Base-by-base conservation (phyloP, 2,888 invertebrate genomes). In the Rugalucina vietnamica region DNA sequence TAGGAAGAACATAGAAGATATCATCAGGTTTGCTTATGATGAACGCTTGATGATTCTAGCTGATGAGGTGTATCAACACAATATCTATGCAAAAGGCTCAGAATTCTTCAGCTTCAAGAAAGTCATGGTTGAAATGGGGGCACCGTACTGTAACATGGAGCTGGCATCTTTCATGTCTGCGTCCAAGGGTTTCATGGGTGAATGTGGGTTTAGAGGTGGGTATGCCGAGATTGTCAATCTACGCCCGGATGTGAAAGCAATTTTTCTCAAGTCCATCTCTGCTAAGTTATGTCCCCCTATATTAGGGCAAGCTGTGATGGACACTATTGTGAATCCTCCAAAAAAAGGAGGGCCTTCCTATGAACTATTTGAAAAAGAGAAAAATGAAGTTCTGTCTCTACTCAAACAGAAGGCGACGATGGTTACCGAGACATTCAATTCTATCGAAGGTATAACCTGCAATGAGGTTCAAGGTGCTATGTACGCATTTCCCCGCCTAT, bases 111-210 rank as follows among this genome's bases (percentile, higher is more conserved):
- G 99, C 0, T 99, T 99, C 95, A 99, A 99, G 95, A 98, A 98
- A 96, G 98, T 99, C 14, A 94, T 99, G 94, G 96, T 93, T 29
- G 98, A 99, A 95, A 96, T 99, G 97, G 99, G 99, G 0, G 95
- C 96, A n/a, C 98, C 98, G 0, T 99, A 98, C 95, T 95, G 95
- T 90, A 95, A 95, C 89, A 96, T 98, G 96, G 99, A 99, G 95
- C 95, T 99, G 93, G 98, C 98, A 12, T 99, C 99, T 78, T 99
- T 98, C 96, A 98, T 99, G 97, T 98, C 99, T 0, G 97, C 97
- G 79, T 98, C 98, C 36, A 99, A 99, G 96, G 99, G 97, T 29
- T 96, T 95, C 92, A 96, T 96, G 96, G 96, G 96, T 77, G 96
- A 96, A 93, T 99, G 99, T 95, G 99, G 99, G 50, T 96, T 98